A percentile compares a stretch with the other conserved stretches of the same genome.
These are phyloP conservation scores for Cinclus mexicanus DNA, from an alignment of 2,113 vertebrate species.

Conservation along the genomic window DNA sequence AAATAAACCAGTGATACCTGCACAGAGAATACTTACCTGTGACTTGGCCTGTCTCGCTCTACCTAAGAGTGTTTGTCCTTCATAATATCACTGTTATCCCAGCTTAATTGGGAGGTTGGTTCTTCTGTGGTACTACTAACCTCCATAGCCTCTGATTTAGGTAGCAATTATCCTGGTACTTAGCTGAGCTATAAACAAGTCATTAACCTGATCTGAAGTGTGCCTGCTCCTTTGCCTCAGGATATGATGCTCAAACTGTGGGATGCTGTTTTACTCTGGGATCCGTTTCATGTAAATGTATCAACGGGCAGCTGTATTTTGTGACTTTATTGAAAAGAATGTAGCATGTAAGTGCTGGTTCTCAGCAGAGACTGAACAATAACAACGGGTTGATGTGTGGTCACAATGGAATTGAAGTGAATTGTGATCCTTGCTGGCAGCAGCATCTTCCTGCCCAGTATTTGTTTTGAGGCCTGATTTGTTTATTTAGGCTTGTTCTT, in stretches of 20 bases:
- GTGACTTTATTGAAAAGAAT: background rate
- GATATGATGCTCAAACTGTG: background rate
- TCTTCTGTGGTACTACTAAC: background rate
- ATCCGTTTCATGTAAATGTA: background rate
- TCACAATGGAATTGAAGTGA: background rate
- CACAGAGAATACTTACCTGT: background rate
- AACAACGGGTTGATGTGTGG: accelerated
- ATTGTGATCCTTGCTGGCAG: background rate
- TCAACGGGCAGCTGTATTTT: background rate
- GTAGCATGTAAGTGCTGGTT: background rate
- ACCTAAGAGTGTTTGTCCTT: background rate
- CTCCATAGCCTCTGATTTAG: background rate
- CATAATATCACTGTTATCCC: background rate
- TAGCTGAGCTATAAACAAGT: background rate
- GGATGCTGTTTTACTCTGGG: background rate
- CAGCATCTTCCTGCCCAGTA: background rate
- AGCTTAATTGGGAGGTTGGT: background rate
- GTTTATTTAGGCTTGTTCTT: background rate
- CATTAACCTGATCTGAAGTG: background rate
- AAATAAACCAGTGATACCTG: background rate
- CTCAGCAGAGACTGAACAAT: background rate
- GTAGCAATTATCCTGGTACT: background rate
- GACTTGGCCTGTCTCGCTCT: background rate
- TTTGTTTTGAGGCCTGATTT: background rate
- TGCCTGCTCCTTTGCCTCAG: background rate